phyloP scores from a whole-genome alignment of 2,888 invertebrate species.

The Microplitis deprimator region DNA sequence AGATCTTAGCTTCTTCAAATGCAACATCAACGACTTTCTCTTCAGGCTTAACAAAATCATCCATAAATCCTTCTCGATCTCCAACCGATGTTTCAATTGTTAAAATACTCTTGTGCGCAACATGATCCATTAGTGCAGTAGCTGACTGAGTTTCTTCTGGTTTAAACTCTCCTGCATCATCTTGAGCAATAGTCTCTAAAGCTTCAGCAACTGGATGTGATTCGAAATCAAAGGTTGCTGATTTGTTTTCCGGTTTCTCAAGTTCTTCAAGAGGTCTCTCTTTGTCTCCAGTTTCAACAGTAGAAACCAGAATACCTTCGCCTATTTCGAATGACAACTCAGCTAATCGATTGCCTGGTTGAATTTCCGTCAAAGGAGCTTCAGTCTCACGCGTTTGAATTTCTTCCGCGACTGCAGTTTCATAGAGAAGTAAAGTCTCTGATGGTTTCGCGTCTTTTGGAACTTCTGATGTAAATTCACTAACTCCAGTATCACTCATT shows the following conservation, averaged over 20 bases:
- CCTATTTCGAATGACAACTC: conserved; percentile 67
- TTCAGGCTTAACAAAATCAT: conserved; percentile 64
- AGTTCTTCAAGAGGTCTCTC: conserved; percentile 56
- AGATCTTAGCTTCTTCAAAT: conserved; percentile 70
- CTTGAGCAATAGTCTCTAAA: conserved; percentile 64
- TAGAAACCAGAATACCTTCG: conserved; percentile 60
- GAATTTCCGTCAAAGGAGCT: conserved; percentile 69
- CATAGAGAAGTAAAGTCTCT: conserved; percentile 59
- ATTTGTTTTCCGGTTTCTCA: conserved; percentile 63
- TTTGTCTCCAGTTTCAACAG: conserved; percentile 60
- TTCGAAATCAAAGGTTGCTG: conserved; percentile 67
- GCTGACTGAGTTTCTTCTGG: conserved; percentile 68
- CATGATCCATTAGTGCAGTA: conserved; percentile 74
- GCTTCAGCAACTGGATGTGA: conserved; percentile 68
- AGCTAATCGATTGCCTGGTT: conserved; percentile 73
- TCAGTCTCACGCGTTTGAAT: conserved; percentile 64
- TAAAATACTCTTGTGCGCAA: conserved; percentile 74
- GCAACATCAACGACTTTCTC: conserved; percentile 60
- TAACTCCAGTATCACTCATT: conserved; percentile 56
- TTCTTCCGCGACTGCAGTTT: conserved; percentile 63
- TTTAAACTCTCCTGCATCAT: conserved; percentile 61
- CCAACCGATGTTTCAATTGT: conserved; percentile 66
- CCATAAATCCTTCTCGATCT: conserved; percentile 64
- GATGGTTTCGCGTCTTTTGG: conserved; percentile 56
- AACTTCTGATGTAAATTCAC: conserved; percentile 50